Percentiles rank a stretch among this genome's conserved stretches.
Evolutionary conservation across 2,113 vertebrate species (phyloP).

Genomic region (Eleginops maclovinus): DNA sequence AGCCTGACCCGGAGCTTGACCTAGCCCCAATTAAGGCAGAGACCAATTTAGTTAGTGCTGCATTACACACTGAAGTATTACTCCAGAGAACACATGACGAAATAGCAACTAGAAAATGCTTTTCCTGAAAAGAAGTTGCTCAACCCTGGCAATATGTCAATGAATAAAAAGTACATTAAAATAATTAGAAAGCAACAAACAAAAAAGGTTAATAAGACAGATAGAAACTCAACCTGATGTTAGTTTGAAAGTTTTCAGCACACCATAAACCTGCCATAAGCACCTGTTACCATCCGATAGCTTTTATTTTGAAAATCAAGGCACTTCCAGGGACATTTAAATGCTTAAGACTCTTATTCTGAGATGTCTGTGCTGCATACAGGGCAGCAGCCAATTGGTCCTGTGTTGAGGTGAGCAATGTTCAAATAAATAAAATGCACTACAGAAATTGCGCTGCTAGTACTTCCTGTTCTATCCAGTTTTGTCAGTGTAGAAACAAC

Average conservation of each 20-base stretch:
- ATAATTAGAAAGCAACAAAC: neutral
- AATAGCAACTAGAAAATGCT: neutral
- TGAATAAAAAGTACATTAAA: neutral
- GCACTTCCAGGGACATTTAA: no score
- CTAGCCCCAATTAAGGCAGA: neutral
- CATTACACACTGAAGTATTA: no score
- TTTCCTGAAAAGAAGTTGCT: neutral
- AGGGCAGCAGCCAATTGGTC: no score
- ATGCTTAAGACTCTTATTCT: no score
- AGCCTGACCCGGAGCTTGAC: neutral
- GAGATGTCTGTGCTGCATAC: no score
- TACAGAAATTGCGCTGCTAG: no score
- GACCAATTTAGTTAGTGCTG: neutral
- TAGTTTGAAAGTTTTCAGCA: neutral
- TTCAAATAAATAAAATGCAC: no score
- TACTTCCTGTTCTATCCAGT: no score
- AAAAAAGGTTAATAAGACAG: neutral
- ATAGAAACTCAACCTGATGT: neutral
- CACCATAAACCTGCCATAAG: neutral
- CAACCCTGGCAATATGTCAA: neutral
- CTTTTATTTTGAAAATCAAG: no score
- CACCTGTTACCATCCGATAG: no score
- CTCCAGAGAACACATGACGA: neutral
- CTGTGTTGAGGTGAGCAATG: no score
- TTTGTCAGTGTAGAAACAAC: no score